A percentile compares a stretch with the other conserved stretches of the same genome.
phyloP scores from a whole-genome alignment of 2,888 invertebrate genomes.

The Synanthedon tipuliformis region DNA sequence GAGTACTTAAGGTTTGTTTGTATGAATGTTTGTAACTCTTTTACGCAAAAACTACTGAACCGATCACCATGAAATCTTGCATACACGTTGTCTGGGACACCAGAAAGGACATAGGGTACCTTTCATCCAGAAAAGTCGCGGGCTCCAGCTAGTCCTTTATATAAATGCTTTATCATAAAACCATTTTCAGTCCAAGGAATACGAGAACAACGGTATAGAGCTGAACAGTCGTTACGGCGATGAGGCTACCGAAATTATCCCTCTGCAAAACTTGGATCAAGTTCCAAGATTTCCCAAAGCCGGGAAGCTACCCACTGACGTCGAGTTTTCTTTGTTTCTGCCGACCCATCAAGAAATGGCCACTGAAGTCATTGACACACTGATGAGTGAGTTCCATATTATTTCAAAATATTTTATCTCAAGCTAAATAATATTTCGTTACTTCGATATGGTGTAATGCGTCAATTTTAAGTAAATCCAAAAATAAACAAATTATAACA shows the following conservation, averaged over 20 bases:
- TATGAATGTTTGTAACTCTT: background rate
- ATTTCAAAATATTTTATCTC: too few relatives aligned
- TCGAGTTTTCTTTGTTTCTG: slow-evolving; percentile 80
- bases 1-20: background rate
- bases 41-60: too few relatives aligned
- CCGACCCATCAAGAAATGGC: slow-evolving; percentile 79
- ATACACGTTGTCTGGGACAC: too few relatives aligned
- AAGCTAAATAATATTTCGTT: too few relatives aligned
- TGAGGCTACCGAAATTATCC: slow-evolving; percentile 61
- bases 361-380: slow-evolving; percentile 74
- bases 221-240: slow-evolving; percentile 74
- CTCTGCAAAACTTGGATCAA: slow-evolving; percentile 57
- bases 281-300: slow-evolving; percentile 72
- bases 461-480: background rate
- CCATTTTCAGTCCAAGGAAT: slow-evolving; percentile 38
- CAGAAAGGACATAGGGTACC: too few relatives aligned
- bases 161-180: background rate
- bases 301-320: slow-evolving; percentile 67
- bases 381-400: slow-evolving; percentile 73
- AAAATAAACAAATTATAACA: too few relatives aligned
- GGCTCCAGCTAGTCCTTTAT: too few relatives aligned
- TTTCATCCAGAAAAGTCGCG: too few relatives aligned
- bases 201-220: slow-evolving; percentile 67
- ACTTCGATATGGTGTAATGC: background rate
- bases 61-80: too few relatives aligned